These are phyloP conservation scores for Sebastes trivittatus DNA, from an alignment of 2,797 vertebrate genomes.

Conservation along the genomic window DNA sequence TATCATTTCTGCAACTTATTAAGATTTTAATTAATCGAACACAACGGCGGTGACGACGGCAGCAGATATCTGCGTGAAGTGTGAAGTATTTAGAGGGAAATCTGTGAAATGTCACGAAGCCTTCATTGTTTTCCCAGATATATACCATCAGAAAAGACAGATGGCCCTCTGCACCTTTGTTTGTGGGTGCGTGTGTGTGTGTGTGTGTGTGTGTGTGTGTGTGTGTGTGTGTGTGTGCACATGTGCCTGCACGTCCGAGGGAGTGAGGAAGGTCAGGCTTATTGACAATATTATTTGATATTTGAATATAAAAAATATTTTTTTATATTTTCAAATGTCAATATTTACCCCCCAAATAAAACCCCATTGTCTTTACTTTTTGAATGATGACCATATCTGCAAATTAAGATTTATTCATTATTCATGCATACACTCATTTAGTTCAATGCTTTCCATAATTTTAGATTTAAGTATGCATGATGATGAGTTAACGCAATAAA, in stretches of 20 bases:
- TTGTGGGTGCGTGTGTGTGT: slow-evolving; percentile 17
- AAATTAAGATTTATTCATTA: slow-evolving; percentile 63
- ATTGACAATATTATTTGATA: slow-evolving; percentile 13
- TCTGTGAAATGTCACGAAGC: slow-evolving; percentile 65
- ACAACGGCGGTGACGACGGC: neutral
- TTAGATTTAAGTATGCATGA: slow-evolving; percentile 72
- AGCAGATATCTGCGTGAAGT: slow-evolving; percentile 14
- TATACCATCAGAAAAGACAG: slow-evolving; percentile 72
- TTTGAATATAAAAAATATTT: neutral
- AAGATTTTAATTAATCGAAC: slow-evolving; percentile 19
- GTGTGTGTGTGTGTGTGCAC: slow-evolving; percentile 3
- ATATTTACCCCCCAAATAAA: neutral
- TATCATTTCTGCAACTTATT: slow-evolving; percentile 38
- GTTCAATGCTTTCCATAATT: slow-evolving; percentile 63
- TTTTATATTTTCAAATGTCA: too few species aligned
- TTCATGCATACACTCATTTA: slow-evolving; percentile 65
- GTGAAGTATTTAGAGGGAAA: slow-evolving; percentile 36
- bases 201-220: slow-evolving; percentile 14
- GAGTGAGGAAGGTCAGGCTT: slow-evolving; percentile 23
- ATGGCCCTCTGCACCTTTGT: slow-evolving; percentile 71
- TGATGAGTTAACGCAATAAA: slow-evolving; percentile 63
- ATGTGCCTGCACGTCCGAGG: slow-evolving; percentile 5
- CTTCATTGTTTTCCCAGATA: slow-evolving; percentile 69
- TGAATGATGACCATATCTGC: slow-evolving; percentile 42
- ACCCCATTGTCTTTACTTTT: neutral